Evolutionary conservation across 2,113 vertebrate genomes (phyloP), one percentile per base, ranked within the genome.

Genomic region (Burhinus oedicnemus): DNA sequence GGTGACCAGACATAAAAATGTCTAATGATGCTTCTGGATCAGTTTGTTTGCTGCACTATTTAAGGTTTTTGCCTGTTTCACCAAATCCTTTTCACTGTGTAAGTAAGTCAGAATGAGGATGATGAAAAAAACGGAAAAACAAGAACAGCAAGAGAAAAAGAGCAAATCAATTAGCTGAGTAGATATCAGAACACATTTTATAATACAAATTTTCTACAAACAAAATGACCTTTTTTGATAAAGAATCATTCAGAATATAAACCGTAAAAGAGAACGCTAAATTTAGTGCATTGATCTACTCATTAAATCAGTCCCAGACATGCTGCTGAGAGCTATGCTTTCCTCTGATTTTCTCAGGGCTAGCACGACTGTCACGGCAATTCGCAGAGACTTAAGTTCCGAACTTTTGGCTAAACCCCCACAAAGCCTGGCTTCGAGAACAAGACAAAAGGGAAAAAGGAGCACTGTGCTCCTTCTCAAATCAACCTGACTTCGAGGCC

Each of bases 61-160:
- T 98, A 99, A 98, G 98, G 98, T 99, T 97, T 98, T 99, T 98
- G 99, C 99, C 99, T 99, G 99, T 98, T 99, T 99, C 98, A 99
- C 99, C 98, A 99, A 98, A 98, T 99, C 99, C 98, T 99, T 99
- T 98, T 99, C 99, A 97, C 99, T 99, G 95, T 93, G 8, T 91
- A 91, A 95, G 65, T 93, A 83, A 94, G 69, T 75, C 69, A 96
- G 90, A 96, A 97, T 49, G 95, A 97, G 92, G 88, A 90, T 45
- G 94, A 95, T 87, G 86, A 89, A 66, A 92, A 91, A 19, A 44
- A 11, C 20, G 75, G 51, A 83, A 95, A 92, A 91, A 89, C 62
- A 94, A 92, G 26, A 93, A 96, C 76, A 98, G 94, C 90, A 80
- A 95, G 96, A 98, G 77, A 98, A 95, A 93, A 94, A 98, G 54